A percentile compares a stretch with the other conserved stretches of the same genome.
Evolutionary conservation across 2,888 invertebrate genomes (phyloP).

Genomic region (Acronicta psi): DNA sequence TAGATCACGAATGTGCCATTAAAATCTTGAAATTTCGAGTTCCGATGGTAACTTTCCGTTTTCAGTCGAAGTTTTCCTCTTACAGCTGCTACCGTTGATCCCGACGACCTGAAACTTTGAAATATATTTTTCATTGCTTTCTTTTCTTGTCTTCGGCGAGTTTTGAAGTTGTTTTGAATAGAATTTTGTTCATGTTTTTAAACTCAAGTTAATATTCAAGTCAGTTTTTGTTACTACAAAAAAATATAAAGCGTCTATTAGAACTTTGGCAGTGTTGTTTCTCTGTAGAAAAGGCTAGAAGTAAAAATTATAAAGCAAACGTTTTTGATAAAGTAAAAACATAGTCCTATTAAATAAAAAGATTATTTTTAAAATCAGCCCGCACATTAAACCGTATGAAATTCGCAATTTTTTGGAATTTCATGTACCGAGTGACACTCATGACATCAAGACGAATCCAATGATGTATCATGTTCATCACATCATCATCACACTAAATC

Average conservation of each 20-base stretch:
- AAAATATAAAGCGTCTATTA: neutral
- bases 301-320: neutral
- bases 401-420: too few species aligned
- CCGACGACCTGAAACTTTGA: constrained; percentile 43
- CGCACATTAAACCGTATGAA: too few species aligned
- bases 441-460: too few species aligned
- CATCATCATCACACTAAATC: too few species aligned
- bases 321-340: too few species aligned
- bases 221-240: constrained; percentile 6
- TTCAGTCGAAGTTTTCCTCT: constrained; percentile 29
- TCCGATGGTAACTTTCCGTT: constrained; percentile 34
- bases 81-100: constrained; percentile 35
- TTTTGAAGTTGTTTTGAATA: constrained; percentile 42
- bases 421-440: too few species aligned
- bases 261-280: neutral
- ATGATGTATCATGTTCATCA: too few species aligned
- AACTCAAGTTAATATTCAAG: constrained; percentile 16
- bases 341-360: too few species aligned
- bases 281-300: neutral
- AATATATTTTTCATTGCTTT: constrained; percentile 47
- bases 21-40: constrained; percentile 66
- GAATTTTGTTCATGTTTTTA: constrained; percentile 26
- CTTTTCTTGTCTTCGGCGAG: constrained; percentile 27
- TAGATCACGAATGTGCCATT: constrained; percentile 98
- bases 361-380: too few species aligned